These are phyloP conservation scores for Zelostemma sp. DNA, from an alignment of 1,140 invertebrate genomes.

Conservation along the genomic window DNA sequence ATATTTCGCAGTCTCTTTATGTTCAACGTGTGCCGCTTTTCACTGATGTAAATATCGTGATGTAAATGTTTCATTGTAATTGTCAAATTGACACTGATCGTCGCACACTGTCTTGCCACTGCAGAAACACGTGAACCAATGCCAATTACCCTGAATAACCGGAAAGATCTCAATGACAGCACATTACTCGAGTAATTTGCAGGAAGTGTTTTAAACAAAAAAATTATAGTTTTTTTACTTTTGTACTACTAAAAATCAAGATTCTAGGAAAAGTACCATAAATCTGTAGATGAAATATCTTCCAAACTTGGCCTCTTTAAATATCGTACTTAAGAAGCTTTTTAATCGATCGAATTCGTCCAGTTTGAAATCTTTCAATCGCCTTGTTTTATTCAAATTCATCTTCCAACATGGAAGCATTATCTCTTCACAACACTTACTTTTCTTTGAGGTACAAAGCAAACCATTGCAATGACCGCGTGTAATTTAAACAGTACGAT, in stretches of 20 bases:
- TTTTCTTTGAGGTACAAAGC: no score
- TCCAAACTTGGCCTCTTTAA: no score
- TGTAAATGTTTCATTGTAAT: conserved; percentile 49
- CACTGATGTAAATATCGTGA: conserved; percentile 47
- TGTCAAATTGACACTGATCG: conserved; percentile 41
- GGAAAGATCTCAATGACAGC: conserved; percentile 46
- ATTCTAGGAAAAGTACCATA: no score
- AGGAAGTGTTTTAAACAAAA: conserved; percentile 33
- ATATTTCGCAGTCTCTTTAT: conserved; percentile 25
- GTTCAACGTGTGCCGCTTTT: conserved; percentile 23
- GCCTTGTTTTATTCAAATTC: no score
- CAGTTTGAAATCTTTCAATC: no score
- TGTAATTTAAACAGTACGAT: conserved; percentile 33
- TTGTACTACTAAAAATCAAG: no score
- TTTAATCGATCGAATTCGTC: no score
- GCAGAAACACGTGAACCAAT: conserved; percentile 42
- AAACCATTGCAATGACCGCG: background rate
- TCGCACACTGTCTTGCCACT: conserved; percentile 27
- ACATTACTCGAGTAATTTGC: conserved; percentile 47
- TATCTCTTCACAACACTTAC: no score
- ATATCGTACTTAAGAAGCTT: no score
- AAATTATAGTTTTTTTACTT: conserved; percentile 31
- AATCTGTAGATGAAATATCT: no score
- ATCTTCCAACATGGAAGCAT: no score
- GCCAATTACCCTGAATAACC: conserved; percentile 48